Evolutionary conservation across 1,140 invertebrate genomes (phyloP).

Genomic region (Dinoponera quadriceps): DNA sequence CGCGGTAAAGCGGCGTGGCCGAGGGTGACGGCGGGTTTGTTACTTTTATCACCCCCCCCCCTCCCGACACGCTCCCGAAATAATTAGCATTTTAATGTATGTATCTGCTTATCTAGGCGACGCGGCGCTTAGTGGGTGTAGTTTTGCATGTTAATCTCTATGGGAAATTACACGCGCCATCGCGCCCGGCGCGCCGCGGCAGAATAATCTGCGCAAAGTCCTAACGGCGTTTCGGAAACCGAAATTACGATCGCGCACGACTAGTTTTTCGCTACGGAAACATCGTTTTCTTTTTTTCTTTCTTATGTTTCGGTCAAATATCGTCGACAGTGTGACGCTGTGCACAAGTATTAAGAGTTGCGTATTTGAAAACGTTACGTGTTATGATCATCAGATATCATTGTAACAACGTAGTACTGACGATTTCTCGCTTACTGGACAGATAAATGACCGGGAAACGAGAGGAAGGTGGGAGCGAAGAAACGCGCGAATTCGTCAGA

Average conservation of each 20-base stretch:
- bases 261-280: background rate
- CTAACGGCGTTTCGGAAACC: constrained; percentile 47
- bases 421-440: too few relatives aligned
- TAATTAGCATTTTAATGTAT: constrained; percentile 81
- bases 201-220: constrained; percentile 61
- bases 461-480: too few relatives aligned
- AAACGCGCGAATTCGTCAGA: background rate
- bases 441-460: too few relatives aligned
- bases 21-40: constrained; percentile 70
- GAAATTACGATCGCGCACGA: constrained; percentile 13
- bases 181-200: constrained; percentile 51
- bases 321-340: too few relatives aligned
- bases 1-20: background rate
- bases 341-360: too few relatives aligned
- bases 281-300: background rate
- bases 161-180: constrained; percentile 74
- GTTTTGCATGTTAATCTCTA: constrained; percentile 79
- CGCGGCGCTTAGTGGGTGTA: constrained; percentile 67
- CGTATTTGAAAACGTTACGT: too few relatives aligned
- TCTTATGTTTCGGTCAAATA: too few relatives aligned
- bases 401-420: too few relatives aligned
- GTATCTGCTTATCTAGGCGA: constrained; percentile 78
- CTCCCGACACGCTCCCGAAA: constrained; percentile 75
- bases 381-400: too few relatives aligned
- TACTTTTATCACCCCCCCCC: constrained; percentile 77